Percentiles rank a stretch among this genome's conserved stretches.
phyloP scores from a whole-genome alignment of 64 coral and sea anemone genomes.

The Montipora sp. region DNA sequence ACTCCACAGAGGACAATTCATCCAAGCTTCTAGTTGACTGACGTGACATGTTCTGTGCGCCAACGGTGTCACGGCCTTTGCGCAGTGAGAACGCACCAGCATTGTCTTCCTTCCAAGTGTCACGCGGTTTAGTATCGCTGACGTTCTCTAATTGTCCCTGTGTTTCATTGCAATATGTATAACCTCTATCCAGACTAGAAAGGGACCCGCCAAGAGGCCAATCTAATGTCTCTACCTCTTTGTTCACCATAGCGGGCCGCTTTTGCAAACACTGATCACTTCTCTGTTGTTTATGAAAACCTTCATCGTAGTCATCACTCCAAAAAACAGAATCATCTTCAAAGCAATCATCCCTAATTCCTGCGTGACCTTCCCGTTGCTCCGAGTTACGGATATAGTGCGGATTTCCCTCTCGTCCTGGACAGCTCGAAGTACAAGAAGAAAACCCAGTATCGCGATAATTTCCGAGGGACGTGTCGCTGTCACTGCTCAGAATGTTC shows the following conservation, averaged over 20 bases:
- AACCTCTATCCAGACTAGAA: slow-evolving; percentile 1
- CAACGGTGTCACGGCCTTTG: neutral
- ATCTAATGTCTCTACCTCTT: neutral
- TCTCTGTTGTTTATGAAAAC: neutral
- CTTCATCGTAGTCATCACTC: neutral
- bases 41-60: neutral
- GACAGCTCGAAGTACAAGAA: neutral
- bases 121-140: too few species aligned
- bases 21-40: neutral
- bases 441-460: slow-evolving; percentile 3
- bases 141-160: neutral
- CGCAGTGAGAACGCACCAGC: neutral
- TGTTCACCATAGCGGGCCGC: neutral
- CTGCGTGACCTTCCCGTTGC: neutral
- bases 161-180: neutral
- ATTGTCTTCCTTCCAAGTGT: neutral
- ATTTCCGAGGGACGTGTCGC: slow-evolving; percentile 9
- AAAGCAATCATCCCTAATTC: slow-evolving; percentile 1
- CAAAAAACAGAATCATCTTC: slow-evolving; percentile 15
- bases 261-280: slow-evolving; percentile 5
- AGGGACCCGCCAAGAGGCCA: neutral
- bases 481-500: slow-evolving; percentile 34
- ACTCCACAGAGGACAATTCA: slow-evolving; percentile 6
- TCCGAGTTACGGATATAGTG: neutral
- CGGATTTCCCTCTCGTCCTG: neutral